These are phyloP conservation scores for Acromyrmex echinatior DNA, from an alignment of 1,140 invertebrate genomes.

Conservation along the genomic window DNA sequence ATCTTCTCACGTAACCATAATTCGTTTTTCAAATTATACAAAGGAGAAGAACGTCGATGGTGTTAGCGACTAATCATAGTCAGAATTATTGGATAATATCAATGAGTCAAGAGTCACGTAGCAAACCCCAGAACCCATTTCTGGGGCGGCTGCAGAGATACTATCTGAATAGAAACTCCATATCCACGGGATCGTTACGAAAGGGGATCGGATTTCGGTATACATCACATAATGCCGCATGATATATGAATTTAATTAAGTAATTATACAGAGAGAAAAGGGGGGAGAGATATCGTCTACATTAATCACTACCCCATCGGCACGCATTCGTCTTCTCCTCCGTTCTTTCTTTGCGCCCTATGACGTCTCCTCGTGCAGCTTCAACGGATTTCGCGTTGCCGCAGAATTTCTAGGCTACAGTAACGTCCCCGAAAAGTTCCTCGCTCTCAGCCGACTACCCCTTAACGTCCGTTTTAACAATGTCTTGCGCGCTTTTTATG, in stretches of 20 bases:
- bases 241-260: constrained; percentile 81
- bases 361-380: background rate
- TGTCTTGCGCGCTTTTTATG: constrained; percentile 50
- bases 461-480: constrained; percentile 56
- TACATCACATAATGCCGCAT: constrained; percentile 70
- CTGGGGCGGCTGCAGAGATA: constrained; percentile 18
- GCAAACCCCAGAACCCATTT: background rate
- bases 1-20: constrained; percentile 8
- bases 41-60: background rate
- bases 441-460: constrained; percentile 30
- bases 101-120: constrained; percentile 22
- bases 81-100: background rate
- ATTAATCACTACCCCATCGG: constrained; percentile 70
- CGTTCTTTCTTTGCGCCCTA: constrained; percentile 36
- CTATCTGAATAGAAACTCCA: constrained; percentile 37
- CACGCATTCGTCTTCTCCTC: constrained; percentile 50
- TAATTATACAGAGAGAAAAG: constrained; percentile 72
- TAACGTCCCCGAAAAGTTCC: constrained; percentile 47
- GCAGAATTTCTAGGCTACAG: constrained; percentile 37
- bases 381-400: constrained; percentile 40
- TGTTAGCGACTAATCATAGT: background rate
- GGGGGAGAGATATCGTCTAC: constrained; percentile 13
- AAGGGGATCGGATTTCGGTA: constrained; percentile 43
- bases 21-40: constrained; percentile 22
- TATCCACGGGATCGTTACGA: constrained; percentile 53